Evolutionary conservation across 2,888 invertebrate genomes (phyloP).

Genomic region (Proisotoma minuta): DNA sequence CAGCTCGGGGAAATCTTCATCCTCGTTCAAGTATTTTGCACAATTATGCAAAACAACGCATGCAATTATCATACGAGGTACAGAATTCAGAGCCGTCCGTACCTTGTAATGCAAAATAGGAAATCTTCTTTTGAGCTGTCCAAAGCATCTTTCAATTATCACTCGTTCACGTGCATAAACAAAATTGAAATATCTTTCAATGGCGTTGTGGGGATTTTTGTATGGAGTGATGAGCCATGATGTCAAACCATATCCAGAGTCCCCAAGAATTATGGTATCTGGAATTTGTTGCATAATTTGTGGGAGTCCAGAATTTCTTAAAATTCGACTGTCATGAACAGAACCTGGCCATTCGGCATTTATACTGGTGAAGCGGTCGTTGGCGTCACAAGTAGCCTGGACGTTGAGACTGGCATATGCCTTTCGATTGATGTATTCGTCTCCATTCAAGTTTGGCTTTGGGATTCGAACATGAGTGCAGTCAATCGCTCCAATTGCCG

Average conservation of each 20-base stretch:
- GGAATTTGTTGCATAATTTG: not conserved
- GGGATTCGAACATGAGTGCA: slow-evolving; percentile 17
- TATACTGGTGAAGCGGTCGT: slow-evolving; percentile 22
- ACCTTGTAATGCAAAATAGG: slow-evolving; percentile 16
- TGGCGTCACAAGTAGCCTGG: slow-evolving; percentile 24
- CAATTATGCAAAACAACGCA: slow-evolving; percentile 21
- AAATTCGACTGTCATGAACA: slow-evolving; percentile 25
- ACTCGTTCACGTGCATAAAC: slow-evolving; percentile 17
- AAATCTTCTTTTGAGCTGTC: slow-evolving; percentile 18
- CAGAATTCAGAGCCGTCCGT: not conserved
- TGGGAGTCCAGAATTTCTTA: slow-evolving; percentile 8
- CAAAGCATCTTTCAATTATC: slow-evolving; percentile 21
- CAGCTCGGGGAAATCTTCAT: slow-evolving; percentile 5
- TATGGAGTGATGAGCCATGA: slow-evolving; percentile 17
- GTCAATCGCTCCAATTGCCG: slow-evolving; percentile 11
- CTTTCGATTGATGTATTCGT: slow-evolving; percentile 22
- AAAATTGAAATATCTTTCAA: slow-evolving; percentile 10
- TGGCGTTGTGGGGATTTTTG: not conserved
- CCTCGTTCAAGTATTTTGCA: slow-evolving; percentile 17
- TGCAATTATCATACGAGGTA: not conserved
- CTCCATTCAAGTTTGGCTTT: slow-evolving; percentile 5
- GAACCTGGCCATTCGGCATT: slow-evolving; percentile 24
- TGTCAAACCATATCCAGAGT: slow-evolving; percentile 13
- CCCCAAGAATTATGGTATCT: slow-evolving; percentile 4
- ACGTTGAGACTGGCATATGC: slow-evolving; percentile 16